These are phyloP conservation scores for Zosterops lateralis DNA, from an alignment of 2,113 vertebrate genomes.

Conservation along the genomic window DNA sequence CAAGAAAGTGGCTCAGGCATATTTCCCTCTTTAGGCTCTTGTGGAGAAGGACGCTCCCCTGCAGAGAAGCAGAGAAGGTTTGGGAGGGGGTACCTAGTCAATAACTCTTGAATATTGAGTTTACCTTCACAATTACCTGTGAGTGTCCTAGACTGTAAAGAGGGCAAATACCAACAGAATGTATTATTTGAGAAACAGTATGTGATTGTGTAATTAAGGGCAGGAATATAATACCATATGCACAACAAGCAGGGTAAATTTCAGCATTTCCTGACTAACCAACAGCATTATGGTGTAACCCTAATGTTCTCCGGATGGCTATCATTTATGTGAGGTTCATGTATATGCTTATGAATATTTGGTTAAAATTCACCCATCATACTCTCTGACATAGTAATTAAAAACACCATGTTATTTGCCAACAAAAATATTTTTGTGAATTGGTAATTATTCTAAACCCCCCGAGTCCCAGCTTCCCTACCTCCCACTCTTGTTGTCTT, in stretches of 20 bases:
- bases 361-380: slow-evolving; percentile 28
- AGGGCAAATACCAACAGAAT: slow-evolving; percentile 33
- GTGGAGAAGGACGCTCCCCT: not conserved
- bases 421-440: slow-evolving; percentile 40
- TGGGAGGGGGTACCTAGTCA: not conserved
- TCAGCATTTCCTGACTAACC: slow-evolving; percentile 44
- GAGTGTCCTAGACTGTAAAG: slow-evolving; percentile 7
- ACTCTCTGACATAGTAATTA: slow-evolving; percentile 34
- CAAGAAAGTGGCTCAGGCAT: not conserved
- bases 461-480: not conserved
- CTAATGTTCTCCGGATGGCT: slow-evolving; percentile 48
- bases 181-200: slow-evolving; percentile 42
- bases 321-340: not conserved
- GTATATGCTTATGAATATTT: slow-evolving; percentile 4
- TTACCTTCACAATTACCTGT: slow-evolving; percentile 23
- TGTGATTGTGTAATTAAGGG: slow-evolving; percentile 36
- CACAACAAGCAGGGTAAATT: slow-evolving; percentile 24
- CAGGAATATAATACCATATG: slow-evolving; percentile 27
- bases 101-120: slow-evolving; percentile 35
- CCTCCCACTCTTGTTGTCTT: not conserved
- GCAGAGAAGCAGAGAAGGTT: slow-evolving; percentile 11
- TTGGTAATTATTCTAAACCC: slow-evolving; percentile 10
- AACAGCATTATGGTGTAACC: not conserved
- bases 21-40: not conserved
- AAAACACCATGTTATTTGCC: slow-evolving; percentile 25